A percentile compares a stretch with the other conserved stretches of the same genome.
These are phyloP conservation scores for Lasioglossum oenotherae DNA, from an alignment of 2,888 invertebrate species.

Conservation along the genomic window DNA sequence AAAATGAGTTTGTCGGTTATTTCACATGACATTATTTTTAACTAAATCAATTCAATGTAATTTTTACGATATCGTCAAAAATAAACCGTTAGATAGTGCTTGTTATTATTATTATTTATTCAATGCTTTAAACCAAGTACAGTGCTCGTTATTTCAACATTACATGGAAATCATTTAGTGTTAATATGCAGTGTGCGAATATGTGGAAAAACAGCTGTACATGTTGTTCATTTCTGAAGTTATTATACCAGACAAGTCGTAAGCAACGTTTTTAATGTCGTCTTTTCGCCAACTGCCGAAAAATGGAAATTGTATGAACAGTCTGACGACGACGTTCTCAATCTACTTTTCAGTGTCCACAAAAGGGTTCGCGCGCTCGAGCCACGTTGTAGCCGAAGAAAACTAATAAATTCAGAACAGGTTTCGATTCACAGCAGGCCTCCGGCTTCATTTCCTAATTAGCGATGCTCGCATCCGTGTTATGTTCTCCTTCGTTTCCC, in stretches of 20 bases:
- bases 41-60: no score
- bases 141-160: no score
- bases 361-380: not conserved
- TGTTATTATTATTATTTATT: no score
- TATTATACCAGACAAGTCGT: not conserved
- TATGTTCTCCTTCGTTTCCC: not conserved
- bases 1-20: no score
- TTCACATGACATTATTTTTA: no score
- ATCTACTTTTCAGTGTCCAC: not conserved
- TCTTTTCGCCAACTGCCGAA: not conserved
- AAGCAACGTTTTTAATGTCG: not conserved
- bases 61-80: no score
- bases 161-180: no score
- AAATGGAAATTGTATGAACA: not conserved
- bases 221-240: not conserved
- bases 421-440: not conserved
- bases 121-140: no score
- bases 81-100: no score
- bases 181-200: no score
- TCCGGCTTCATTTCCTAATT: slow-evolving; percentile 9
- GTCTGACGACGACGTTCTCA: not conserved
- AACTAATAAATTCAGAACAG: slow-evolving; percentile 12
- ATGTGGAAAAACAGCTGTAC: not conserved
- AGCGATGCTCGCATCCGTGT: not conserved
- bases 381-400: not conserved